phyloP scores from a whole-genome alignment of 2,113 vertebrate genomes.

The Talpa occidentalis region DNA sequence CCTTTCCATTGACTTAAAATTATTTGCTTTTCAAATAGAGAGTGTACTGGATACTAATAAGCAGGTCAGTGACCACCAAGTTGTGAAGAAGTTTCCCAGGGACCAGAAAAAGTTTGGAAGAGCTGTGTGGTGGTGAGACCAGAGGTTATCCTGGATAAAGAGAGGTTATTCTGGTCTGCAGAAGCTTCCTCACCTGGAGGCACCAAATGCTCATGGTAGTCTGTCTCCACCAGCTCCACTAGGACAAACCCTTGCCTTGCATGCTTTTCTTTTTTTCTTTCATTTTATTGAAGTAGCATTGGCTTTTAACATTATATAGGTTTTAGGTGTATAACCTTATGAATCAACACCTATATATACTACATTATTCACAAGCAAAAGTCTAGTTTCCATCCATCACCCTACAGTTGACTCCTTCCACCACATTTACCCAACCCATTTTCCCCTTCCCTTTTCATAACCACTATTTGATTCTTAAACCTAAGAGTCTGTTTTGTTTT shows the following conservation, averaged over 20 bases:
- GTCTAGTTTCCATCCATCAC: too few relatives aligned
- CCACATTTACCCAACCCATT: too few relatives aligned
- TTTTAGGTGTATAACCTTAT: too few relatives aligned
- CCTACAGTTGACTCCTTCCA: too few relatives aligned
- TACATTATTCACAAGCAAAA: too few relatives aligned
- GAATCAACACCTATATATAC: too few relatives aligned
- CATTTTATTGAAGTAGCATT: too few relatives aligned
- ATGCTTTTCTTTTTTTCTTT: too few relatives aligned
- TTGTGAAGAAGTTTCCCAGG: not conserved
- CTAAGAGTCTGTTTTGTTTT: too few relatives aligned
- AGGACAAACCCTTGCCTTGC: not conserved
- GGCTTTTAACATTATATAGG: too few relatives aligned
- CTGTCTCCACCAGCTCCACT: not conserved
- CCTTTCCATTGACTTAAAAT: not conserved
- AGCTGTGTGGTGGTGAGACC: not conserved
- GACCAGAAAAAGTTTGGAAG: not conserved
- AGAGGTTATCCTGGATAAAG: not conserved
- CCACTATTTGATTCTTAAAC: too few relatives aligned
- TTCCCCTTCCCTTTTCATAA: too few relatives aligned
- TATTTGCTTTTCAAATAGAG: not conserved
- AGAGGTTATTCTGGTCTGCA: not conserved
- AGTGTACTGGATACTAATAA: not conserved
- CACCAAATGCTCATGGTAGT: not conserved
- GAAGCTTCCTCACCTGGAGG: not conserved
- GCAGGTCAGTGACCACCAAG: not conserved